A percentile compares a stretch with the other conserved stretches of the same genome.
phyloP scores from a whole-genome alignment of 2,888 invertebrate genomes.

The Lathronympha strigana region DNA sequence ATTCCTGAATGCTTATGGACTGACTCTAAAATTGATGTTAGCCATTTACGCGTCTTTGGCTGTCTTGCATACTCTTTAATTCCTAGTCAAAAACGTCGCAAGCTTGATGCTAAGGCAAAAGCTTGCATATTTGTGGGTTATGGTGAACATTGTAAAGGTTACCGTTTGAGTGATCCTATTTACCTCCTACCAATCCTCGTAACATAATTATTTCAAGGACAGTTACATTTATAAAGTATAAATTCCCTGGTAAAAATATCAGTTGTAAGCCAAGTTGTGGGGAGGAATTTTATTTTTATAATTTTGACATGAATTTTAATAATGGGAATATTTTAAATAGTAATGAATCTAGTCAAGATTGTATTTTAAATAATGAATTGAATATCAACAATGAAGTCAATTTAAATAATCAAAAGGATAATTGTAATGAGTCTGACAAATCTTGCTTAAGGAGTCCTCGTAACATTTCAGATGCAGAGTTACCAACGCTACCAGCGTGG shows the following conservation, averaged over 20 bases:
- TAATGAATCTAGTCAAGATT: constrained; percentile 11
- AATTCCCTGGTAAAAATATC: neutral
- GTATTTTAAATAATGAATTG: constrained; percentile 9
- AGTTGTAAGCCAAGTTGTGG: constrained; percentile 5
- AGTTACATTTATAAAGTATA: constrained; percentile 1
- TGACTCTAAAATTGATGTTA: neutral
- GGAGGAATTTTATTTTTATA: constrained; percentile 9
- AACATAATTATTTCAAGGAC: neutral
- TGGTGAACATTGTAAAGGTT: constrained; percentile 5
- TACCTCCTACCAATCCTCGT: constrained; percentile 4
- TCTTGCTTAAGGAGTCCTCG: neutral
- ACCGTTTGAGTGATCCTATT: constrained; percentile 6
- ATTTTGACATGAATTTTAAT: constrained; percentile 3
- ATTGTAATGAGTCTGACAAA: neutral
- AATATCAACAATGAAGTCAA: neutral
- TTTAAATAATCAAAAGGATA: neutral
- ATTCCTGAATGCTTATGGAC: constrained; percentile 11
- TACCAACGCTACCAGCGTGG: neutral
- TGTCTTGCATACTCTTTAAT: neutral
- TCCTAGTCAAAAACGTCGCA: constrained; percentile 4
- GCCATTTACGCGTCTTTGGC: constrained; percentile 14
- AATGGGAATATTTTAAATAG: neutral
- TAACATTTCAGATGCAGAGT: constrained; percentile 6
- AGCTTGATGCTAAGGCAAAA: constrained; percentile 14
- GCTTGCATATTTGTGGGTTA: constrained; percentile 11